These are phyloP conservation scores for Drosophila neocordata DNA, from an alignment of 1,140 invertebrate genomes.

Conservation along the genomic window DNA sequence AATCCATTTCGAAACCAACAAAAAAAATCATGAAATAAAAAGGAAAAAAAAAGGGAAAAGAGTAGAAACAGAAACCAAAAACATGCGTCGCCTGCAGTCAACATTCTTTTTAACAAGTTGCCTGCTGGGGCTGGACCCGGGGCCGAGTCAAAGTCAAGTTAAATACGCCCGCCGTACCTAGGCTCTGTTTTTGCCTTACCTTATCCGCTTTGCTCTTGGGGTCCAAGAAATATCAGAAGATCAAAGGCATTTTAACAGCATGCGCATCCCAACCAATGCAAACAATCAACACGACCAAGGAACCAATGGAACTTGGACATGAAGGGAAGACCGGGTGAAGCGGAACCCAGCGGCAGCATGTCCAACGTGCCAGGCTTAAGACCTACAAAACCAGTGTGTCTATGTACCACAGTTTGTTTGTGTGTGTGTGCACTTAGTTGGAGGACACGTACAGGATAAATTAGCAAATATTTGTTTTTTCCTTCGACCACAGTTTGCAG, in stretches of 20 bases:
- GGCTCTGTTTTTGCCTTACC: constrained; percentile 44
- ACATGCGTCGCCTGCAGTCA: constrained; percentile 73
- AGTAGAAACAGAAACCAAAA: constrained; percentile 28
- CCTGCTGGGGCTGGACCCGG: constrained; percentile 35
- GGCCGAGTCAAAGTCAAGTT: constrained; percentile 65
- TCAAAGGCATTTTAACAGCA: constrained; percentile 81
- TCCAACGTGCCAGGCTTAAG: constrained; percentile 61
- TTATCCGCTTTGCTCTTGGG: constrained; percentile 31
- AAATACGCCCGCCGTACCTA: constrained; percentile 75
- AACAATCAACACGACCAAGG: constrained; percentile 74
- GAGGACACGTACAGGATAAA: constrained; percentile 81
- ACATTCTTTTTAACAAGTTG: constrained; percentile 80
- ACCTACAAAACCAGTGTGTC: constrained; percentile 58
- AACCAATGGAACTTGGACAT: constrained; percentile 18
- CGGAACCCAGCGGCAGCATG: constrained; percentile 36
- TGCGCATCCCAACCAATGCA: constrained; percentile 66
- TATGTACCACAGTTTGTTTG: background rate
- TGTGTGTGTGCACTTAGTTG: constrained; percentile 67
- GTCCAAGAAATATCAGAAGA: constrained; percentile 75
- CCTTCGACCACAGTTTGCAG: constrained; percentile 22
- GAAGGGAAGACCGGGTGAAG: constrained; percentile 18
- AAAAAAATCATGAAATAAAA: constrained; percentile 3
- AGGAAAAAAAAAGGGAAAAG: constrained; percentile 14
- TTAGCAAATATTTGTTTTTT: constrained; percentile 80
- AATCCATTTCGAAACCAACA: constrained; percentile 30